Evolutionary conservation across 2,797 vertebrate species (phyloP).

Genomic region (Chlorospingus flavigularis): DNA sequence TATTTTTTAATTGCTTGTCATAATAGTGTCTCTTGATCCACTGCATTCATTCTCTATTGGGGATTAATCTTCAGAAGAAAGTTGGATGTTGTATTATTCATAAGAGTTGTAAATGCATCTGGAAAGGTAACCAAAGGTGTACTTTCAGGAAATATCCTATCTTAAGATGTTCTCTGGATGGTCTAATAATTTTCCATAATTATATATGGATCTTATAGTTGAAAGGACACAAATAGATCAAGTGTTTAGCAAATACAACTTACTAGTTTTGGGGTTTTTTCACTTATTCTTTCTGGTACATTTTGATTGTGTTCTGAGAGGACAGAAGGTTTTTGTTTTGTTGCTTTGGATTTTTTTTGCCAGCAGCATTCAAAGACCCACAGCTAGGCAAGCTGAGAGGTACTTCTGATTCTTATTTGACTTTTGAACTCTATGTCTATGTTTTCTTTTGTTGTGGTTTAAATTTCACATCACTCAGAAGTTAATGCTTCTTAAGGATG

Average conservation of each 20-base stretch:
- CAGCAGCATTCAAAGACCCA: neutral
- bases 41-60: neutral
- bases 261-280: fast-evolving
- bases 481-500: neutral
- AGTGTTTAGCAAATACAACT: neutral
- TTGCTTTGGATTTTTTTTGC: neutral
- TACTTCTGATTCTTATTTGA: neutral
- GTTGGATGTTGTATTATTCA: neutral
- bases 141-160: neutral
- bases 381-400: neutral
- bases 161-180: neutral
- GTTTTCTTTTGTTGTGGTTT: conserved; percentile 14
- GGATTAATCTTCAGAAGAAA: neutral
- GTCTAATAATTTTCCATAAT: neutral
- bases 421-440: neutral
- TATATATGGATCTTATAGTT: neutral
- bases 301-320: neutral
- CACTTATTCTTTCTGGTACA: neutral
- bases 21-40: neutral
- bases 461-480: neutral
- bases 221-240: neutral
- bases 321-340: neutral
- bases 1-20: neutral
- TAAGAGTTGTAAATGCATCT: neutral
- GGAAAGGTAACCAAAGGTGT: neutral